Percentiles rank a stretch among this genome's conserved stretches.
Evolutionary conservation across 2,797 vertebrate genomes (phyloP).

Genomic region (Pygocentrus nattereri): DNA sequence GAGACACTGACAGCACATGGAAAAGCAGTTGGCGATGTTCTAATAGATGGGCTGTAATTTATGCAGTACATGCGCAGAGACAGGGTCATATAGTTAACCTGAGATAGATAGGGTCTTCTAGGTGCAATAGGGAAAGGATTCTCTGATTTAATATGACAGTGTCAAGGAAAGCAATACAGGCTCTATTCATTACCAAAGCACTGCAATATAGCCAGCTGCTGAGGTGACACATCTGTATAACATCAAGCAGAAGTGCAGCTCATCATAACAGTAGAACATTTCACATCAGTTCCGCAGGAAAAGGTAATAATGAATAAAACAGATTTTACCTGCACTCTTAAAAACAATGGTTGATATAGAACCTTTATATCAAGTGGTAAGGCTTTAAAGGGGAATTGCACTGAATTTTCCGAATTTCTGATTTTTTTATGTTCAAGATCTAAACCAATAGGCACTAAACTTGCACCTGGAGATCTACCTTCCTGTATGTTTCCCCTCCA

Average conservation of each 20-base stretch:
- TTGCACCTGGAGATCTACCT: too few species aligned
- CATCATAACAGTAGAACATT: too few species aligned
- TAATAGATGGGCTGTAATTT: constrained; percentile 51
- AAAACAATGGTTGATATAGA: neutral
- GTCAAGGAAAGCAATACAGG: constrained; percentile 25
- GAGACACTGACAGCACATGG: constrained; percentile 38
- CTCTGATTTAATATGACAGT: constrained; percentile 53
- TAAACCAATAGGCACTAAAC: too few species aligned
- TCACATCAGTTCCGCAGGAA: neutral
- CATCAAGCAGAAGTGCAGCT: neutral
- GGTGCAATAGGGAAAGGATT: constrained; percentile 42
- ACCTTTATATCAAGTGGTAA: neutral
- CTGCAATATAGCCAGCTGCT: constrained; percentile 7
- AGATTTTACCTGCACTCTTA: neutral
- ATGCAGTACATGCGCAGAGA: constrained; percentile 53
- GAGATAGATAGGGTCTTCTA: constrained; percentile 56
- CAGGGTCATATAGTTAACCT: constrained; percentile 60
- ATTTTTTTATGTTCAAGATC: neutral
- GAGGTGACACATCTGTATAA: constrained; percentile 6
- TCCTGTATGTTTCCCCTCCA: too few species aligned
- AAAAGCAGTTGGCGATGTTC: constrained; percentile 43
- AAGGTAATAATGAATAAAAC: neutral
- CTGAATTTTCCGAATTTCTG: neutral
- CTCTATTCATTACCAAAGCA: constrained; percentile 32
- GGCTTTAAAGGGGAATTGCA: neutral